Conservation (phyloP, 2,888 invertebrate species). For the Tetranychus piercei region DNA sequence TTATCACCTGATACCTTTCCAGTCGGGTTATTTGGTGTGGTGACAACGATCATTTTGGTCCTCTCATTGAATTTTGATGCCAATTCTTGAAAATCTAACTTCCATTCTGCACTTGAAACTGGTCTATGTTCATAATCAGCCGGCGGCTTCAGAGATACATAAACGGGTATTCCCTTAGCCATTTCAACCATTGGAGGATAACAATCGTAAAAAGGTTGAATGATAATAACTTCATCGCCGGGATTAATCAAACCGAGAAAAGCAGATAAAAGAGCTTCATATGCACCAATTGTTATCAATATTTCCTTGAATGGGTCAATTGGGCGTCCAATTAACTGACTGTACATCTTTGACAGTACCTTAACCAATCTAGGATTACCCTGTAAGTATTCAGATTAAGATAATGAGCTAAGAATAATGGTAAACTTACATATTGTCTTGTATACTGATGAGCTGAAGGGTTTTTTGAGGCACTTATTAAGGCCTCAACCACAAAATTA, state of each 20-base stretch:
- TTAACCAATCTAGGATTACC: constrained; percentile 77
- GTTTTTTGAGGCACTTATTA: constrained; percentile 52
- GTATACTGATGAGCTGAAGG: constrained; percentile 75
- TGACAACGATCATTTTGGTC: constrained; percentile 86
- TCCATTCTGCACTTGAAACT: constrained; percentile 64
- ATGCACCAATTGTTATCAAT: constrained; percentile 76
- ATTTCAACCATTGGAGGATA: constrained; percentile 82
- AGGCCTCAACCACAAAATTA: constrained; percentile 54
- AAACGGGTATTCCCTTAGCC: constrained; percentile 68
- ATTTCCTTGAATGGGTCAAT: constrained; percentile 73
- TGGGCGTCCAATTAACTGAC: constrained; percentile 49
- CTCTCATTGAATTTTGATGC: constrained; percentile 57
- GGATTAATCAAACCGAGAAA: constrained; percentile 68
- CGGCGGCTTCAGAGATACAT: constrained; percentile 60
- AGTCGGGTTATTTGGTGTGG: constrained; percentile 91
- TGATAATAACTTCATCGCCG: constrained; percentile 61
- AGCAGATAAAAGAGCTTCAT: constrained; percentile 71
- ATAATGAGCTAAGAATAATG: not conserved
- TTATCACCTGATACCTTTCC: constrained; percentile 53
- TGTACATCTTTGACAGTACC: constrained; percentile 64
- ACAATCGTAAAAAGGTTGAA: constrained; percentile 96
- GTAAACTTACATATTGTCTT: constrained; percentile 62
- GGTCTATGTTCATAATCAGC: constrained; percentile 32
- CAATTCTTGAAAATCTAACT: constrained; percentile 61
- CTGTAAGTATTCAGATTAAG: constrained; percentile 36